Percentiles rank a stretch among this genome's conserved stretches.
Evolutionary conservation across 2,113 vertebrate genomes (phyloP).

Genomic region (Oryctolagus cuniculus): DNA sequence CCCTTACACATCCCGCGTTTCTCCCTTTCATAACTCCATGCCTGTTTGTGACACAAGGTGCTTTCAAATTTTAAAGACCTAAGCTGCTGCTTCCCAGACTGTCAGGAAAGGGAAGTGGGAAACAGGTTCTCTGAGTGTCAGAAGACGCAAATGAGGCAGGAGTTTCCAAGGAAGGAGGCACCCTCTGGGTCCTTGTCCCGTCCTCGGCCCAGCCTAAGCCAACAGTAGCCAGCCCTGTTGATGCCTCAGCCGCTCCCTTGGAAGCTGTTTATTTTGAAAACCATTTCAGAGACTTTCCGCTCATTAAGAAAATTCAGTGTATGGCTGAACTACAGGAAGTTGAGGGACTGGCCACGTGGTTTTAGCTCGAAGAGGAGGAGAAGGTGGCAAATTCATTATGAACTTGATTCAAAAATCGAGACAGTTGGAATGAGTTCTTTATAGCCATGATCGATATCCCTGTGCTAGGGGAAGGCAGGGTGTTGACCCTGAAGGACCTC

Average conservation of each 20-base stretch:
- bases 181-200: neutral
- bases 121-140: neutral
- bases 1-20: neutral
- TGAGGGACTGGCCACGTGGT: slow-evolving; percentile 15
- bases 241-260: neutral
- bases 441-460: neutral
- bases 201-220: neutral
- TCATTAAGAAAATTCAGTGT: neutral
- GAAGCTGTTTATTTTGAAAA: slow-evolving; percentile 47
- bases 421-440: neutral
- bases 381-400: neutral
- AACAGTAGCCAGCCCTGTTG: neutral
- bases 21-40: neutral
- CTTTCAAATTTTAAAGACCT: neutral
- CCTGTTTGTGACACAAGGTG: neutral
- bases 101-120: neutral
- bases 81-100: neutral
- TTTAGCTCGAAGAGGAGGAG: slow-evolving; percentile 61
- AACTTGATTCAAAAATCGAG: neutral
- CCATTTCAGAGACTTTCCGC: slow-evolving; percentile 28
- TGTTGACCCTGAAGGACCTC: slow-evolving; percentile 38
- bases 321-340: neutral
- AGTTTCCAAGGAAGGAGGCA: neutral
- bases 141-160: neutral
- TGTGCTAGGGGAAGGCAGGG: neutral